Evolutionary conservation across 1,140 invertebrate species (phyloP), one percentile per base, ranked within the genome.

Genomic region (Drosophila nebulosa): DNA sequence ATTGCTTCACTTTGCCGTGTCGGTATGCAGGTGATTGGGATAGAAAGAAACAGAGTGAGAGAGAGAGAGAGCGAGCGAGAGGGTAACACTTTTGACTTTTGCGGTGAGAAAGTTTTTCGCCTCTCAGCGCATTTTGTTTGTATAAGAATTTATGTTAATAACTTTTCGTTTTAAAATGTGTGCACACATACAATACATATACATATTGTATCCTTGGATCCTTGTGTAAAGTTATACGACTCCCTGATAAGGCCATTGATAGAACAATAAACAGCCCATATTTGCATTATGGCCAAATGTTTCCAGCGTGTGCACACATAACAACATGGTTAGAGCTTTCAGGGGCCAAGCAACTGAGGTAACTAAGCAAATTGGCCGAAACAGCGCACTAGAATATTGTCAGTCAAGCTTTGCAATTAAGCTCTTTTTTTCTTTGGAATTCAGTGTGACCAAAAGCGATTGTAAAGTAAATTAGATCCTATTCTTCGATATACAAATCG

Each of bases 101-200:
- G 80, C 71, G 80, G 80, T 80, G 52, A 66, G 50, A 67, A 85
- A 86, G 59, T 80, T 80, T 79, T 70, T 63, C 26, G 61, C 69
- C 71, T 55, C 63, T 69, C 52, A 59, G 72, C 78, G 72, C 63
- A 63, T 69, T 61, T 56, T 72, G 64, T 63, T 76, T 66, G 63
- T 69, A 70, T 57, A 81, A 71, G 78, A 85, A 85, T 85, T 85
- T 85, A 85, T 85, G 81, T 81, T 85, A 85, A 85, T 85, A 86
- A 85, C 83, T 85, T 85, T 80, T 64, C 56, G 72, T 51, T 74
- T 70, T 74, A 62, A 65, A 51, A 14, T 50, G 16, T 60, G 27
- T 71, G 3, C 60, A 52, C 42, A 35, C 60, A 16, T 16, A 42
- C 16, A 18, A 42, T 16, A 46, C 21, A 46, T 46, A 46, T n/a